Conservation (phyloP, 2,888 invertebrate species). For the Lamproptera curius region DNA sequence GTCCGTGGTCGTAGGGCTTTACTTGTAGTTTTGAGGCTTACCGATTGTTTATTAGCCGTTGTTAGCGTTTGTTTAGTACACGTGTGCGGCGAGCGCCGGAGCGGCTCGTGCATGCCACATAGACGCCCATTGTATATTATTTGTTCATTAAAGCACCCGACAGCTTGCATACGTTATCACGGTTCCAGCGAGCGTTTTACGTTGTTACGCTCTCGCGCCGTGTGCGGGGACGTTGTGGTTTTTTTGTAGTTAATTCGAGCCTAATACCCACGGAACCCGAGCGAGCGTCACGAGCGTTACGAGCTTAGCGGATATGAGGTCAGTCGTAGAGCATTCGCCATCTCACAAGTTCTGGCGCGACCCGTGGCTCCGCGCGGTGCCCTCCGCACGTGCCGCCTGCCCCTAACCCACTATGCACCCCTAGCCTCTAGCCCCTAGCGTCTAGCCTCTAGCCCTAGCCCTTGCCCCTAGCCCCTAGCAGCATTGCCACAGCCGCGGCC, state of each 20-base stretch:
- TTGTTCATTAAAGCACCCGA: constrained; percentile 75
- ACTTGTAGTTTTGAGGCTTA: constrained; percentile 79
- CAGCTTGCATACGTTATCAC: constrained; percentile 71
- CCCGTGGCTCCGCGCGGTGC: constrained; percentile 37
- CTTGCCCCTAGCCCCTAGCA: no score
- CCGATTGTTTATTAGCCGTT: constrained; percentile 77
- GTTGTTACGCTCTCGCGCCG: constrained; percentile 60
- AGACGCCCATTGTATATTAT: constrained; percentile 74
- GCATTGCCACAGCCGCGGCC: constrained; percentile 4
- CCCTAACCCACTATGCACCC: constrained; percentile 27
- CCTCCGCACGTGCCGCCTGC: constrained; percentile 27
- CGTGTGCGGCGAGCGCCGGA: constrained; percentile 74
- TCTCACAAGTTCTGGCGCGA: constrained; percentile 77
- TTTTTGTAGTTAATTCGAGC: constrained; percentile 37
- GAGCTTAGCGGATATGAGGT: constrained; percentile 64
- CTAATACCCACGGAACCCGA: constrained; percentile 54
- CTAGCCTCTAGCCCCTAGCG: constrained; percentile 27
- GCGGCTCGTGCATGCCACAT: constrained; percentile 76
- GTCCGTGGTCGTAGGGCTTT: constrained; percentile 78
- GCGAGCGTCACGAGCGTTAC: constrained; percentile 53
- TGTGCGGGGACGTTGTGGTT: constrained; percentile 39
- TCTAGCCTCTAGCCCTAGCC: constrained; percentile 26
- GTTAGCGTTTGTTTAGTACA: constrained; percentile 77
- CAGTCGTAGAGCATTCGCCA: constrained; percentile 76
- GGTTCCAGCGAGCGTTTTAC: constrained; percentile 70